A percentile compares a stretch with the other conserved stretches of the same genome.
phyloP scores from a whole-genome alignment of 2,888 invertebrate genomes.

The Tachystola acroxantha region DNA sequence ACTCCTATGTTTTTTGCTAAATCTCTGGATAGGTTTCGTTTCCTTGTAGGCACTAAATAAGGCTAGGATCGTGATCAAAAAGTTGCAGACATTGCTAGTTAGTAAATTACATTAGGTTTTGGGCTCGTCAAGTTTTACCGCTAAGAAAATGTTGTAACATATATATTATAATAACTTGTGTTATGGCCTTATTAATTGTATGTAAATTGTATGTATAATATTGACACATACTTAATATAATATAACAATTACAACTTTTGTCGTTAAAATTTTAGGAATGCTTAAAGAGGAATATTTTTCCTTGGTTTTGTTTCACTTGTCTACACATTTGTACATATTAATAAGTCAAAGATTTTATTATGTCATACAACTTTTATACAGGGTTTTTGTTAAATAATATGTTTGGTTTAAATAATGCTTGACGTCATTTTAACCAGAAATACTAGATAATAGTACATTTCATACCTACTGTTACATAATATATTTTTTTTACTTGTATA shows the following conservation, averaged over 20 bases:
- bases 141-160: constrained; percentile 22
- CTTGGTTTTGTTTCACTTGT: constrained; percentile 12
- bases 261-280: constrained; percentile 26
- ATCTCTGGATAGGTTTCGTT: neutral
- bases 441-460: constrained; percentile 49
- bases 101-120: constrained; percentile 45
- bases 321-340: constrained; percentile 1
- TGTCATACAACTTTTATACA: constrained; percentile 17
- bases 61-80: constrained; percentile 1
- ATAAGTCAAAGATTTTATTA: neutral
- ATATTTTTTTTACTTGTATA: constrained; percentile 74
- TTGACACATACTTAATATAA: constrained; percentile 9
- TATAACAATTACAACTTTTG: constrained; percentile 19
- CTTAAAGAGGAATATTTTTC: constrained; percentile 24
- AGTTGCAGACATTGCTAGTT: constrained; percentile 45
- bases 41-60: constrained; percentile 1
- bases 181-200: constrained; percentile 56
- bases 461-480: constrained; percentile 56
- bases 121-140: constrained; percentile 15
- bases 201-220: constrained; percentile 34
- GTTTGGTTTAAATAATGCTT: constrained; percentile 25
- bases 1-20: no score
- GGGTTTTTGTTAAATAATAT: constrained; percentile 29
- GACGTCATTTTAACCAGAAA: constrained; percentile 36
- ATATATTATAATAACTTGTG: constrained; percentile 29